Conservation (phyloP, 2,113 vertebrate genomes). For the Delphinapterus leucas region DNA sequence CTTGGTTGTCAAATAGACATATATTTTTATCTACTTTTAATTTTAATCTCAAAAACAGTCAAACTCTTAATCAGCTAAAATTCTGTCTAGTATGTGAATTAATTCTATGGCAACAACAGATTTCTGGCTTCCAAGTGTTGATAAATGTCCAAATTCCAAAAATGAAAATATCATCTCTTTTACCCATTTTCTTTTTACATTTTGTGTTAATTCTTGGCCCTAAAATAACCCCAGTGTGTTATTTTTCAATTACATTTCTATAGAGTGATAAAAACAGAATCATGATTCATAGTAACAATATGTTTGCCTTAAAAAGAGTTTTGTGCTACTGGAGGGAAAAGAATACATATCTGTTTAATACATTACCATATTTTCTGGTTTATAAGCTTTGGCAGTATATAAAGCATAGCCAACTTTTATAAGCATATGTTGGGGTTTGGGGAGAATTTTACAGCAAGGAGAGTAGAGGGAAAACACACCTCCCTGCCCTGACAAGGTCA, state of each 20-base stretch:
- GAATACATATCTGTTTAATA: background rate
- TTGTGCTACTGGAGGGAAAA: conserved; percentile 8
- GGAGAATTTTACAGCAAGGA: background rate
- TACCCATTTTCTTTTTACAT: conserved; percentile 34
- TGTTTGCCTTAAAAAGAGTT: conserved; percentile 52
- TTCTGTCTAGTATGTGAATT: conserved; percentile 3
- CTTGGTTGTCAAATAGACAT: background rate
- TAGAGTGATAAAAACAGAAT: conserved; percentile 52
- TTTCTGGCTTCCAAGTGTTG: conserved; percentile 22
- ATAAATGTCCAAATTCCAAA: conserved; percentile 41
- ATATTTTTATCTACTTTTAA: background rate
- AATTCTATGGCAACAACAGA: background rate
- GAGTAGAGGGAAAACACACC: background rate
- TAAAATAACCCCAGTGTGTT: conserved; percentile 37
- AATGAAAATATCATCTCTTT: conserved; percentile 42
- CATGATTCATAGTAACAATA: conserved; percentile 47
- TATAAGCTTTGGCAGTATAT: conserved; percentile 27
- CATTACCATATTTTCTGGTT: conserved; percentile 44
- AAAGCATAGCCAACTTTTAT: conserved; percentile 15
- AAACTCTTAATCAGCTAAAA: conserved; percentile 38
- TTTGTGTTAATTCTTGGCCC: conserved; percentile 30
- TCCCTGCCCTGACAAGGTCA: background rate
- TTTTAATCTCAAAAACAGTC: conserved; percentile 6
- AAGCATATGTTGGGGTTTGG: background rate
- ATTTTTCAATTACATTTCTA: conserved; percentile 55